A percentile compares a stretch with the other conserved stretches of the same genome.
phyloP scores from a whole-genome alignment of 2,113 vertebrate genomes.

The Mola mola region DNA sequence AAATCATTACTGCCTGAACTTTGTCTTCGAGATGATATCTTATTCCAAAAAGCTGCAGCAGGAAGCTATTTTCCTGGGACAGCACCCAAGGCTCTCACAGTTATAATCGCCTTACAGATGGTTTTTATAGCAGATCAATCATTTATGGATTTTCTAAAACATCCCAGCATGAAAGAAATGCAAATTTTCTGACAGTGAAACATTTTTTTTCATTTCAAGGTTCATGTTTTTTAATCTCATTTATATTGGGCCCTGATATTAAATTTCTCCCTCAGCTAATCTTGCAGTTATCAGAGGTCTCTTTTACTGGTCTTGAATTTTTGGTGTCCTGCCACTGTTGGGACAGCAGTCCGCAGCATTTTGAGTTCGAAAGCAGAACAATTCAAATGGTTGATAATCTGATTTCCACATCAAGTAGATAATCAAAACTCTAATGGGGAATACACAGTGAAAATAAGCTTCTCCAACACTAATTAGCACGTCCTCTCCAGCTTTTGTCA shows the following conservation, averaged over 20 bases:
- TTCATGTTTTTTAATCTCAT: too few species aligned
- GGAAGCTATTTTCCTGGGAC: conserved; percentile 2
- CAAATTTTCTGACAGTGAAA: background rate
- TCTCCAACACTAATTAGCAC: conserved; percentile 57
- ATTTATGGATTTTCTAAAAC: conserved; percentile 3
- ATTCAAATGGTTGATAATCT: conserved; percentile 14
- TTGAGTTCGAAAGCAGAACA: background rate
- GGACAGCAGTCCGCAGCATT: background rate
- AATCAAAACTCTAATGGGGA: conserved; percentile 25
- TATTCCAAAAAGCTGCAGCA: too few species aligned
- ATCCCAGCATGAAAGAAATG: background rate
- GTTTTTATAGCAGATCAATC: conserved; percentile 6
- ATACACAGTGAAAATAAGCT: conserved; percentile 28
- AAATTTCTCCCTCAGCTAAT: conserved; percentile 6
- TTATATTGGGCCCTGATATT: background rate
- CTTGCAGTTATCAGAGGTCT: too few species aligned
- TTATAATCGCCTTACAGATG: conserved; percentile 11
- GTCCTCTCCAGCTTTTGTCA: conserved; percentile 41
- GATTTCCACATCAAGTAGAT: conserved; percentile 12
- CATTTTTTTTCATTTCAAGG: too few species aligned
- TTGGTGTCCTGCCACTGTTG: background rate
- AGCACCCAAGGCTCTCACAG: background rate
- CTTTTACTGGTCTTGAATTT: background rate
- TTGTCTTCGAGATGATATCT: too few species aligned
- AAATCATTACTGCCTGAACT: too few species aligned